Conservation (phyloP, 2,113 vertebrate species). For the Zootoca vivipara region DNA sequence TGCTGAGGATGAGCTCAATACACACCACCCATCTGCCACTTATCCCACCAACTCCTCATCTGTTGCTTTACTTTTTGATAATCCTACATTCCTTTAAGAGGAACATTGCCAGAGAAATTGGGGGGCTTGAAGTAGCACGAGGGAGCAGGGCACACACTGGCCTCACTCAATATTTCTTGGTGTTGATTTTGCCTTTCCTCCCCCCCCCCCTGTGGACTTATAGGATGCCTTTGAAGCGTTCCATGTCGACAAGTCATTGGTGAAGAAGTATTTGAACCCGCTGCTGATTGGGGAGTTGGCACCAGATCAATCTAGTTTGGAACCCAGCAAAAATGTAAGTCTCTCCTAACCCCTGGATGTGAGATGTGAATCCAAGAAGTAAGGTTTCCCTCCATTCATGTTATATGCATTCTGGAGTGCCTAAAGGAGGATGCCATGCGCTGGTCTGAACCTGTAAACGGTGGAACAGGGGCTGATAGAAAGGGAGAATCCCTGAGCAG, state of each 20-base stretch:
- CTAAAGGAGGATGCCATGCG: too few relatives aligned
- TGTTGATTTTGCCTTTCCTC: neutral
- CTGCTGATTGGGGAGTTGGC: constrained; percentile 75
- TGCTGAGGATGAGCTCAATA: neutral
- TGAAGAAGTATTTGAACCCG: constrained; percentile 69
- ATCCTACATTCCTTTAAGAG: neutral
- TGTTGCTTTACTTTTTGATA: neutral
- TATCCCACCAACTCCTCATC: too few relatives aligned
- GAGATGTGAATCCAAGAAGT: neutral
- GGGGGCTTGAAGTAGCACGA: too few relatives aligned
- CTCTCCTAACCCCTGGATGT: neutral
- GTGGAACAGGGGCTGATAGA: too few relatives aligned
- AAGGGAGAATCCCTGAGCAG: neutral
- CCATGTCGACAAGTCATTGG: constrained; percentile 70
- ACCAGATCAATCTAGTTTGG: constrained; percentile 70
- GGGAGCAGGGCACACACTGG: neutral
- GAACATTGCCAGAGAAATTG: neutral
- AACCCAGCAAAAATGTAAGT: constrained; percentile 76
- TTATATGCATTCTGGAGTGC: too few relatives aligned
- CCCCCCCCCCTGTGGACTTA: neutral
- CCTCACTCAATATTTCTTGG: neutral
- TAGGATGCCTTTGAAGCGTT: constrained; percentile 76
- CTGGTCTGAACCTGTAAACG: neutral
- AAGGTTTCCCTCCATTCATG: too few relatives aligned
- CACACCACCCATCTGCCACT: neutral